Percentiles rank a stretch among this genome's conserved stretches.
Evolutionary conservation across 2,797 vertebrate species (phyloP).

Genomic region (Carcharodon carcharias): DNA sequence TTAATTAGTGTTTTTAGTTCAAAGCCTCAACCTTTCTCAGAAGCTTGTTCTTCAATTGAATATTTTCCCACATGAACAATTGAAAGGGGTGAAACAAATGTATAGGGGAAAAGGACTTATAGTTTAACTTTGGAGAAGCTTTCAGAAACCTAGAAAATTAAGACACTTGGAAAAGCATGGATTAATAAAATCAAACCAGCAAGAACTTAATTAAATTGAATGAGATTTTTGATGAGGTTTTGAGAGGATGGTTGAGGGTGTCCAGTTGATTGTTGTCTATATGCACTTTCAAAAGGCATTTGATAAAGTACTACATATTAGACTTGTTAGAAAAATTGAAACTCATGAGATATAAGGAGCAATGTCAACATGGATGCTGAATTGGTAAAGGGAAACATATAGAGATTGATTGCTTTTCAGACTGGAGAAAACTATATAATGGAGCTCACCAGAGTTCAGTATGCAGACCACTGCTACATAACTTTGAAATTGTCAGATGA

Average conservation of each 20-base stretch:
- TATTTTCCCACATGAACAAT: neutral
- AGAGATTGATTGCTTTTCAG: neutral
- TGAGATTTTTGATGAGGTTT: neutral
- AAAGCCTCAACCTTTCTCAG: neutral
- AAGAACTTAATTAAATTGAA: neutral
- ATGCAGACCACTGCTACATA: neutral
- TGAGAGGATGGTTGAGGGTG: neutral
- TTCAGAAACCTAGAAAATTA: neutral
- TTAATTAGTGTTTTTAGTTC: neutral
- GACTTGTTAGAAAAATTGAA: neutral
- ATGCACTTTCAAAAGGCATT: too few species aligned
- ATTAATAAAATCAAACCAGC: neutral
- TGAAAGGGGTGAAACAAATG: neutral
- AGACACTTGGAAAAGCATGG: neutral
- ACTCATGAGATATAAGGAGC: neutral
- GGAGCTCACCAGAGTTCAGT: neutral
- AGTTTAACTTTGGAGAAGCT: neutral
- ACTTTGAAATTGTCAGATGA: neutral
- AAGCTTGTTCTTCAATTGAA: neutral
- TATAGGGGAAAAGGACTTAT: neutral
- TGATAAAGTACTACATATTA: neutral
- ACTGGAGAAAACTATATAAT: neutral
- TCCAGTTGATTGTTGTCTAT: neutral
- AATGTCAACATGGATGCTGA: neutral
- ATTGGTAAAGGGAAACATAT: neutral